Conservation (phyloP, 2,888 invertebrate species). For the Heliconius aoede region DNA sequence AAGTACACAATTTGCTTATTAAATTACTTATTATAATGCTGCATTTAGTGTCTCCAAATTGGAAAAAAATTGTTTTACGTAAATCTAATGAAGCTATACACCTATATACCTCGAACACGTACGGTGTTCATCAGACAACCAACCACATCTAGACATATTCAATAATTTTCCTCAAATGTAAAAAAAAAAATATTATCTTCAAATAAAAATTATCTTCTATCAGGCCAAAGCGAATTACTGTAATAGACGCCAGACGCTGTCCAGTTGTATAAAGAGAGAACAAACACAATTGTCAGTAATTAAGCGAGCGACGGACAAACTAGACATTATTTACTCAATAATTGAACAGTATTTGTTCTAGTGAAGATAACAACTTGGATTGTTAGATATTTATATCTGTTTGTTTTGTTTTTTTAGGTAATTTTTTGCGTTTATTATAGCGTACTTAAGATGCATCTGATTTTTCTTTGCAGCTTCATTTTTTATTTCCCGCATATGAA, state of each 20-base stretch:
- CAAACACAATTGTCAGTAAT: conserved; percentile 35
- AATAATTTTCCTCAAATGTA: background rate
- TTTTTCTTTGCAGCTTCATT: background rate
- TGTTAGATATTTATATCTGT: conserved; percentile 7
- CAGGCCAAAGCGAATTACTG: background rate
- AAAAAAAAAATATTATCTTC: background rate
- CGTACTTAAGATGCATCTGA: background rate
- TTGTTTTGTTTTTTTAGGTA: background rate
- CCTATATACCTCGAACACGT: no score
- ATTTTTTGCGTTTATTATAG: no score
- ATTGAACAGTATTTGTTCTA: conserved; percentile 21
- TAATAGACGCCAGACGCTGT: conserved; percentile 27
- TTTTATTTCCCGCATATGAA: no score
- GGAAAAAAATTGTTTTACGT: no score
- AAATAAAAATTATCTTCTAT: conserved; percentile 2
- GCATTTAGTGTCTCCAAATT: no score
- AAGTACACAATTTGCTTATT: no score
- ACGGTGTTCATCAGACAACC: no score
- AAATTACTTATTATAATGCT: no score
- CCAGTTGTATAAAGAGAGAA: conserved; percentile 23
- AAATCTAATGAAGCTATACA: no score
- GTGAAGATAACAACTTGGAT: background rate
- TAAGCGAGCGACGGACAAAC: conserved; percentile 22
- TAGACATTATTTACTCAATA: conserved; percentile 23
- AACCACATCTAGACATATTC: background rate